Evolutionary conservation across 2,113 vertebrate species (phyloP).

Genomic region (Rhinopomastus cyanomelas): DNA sequence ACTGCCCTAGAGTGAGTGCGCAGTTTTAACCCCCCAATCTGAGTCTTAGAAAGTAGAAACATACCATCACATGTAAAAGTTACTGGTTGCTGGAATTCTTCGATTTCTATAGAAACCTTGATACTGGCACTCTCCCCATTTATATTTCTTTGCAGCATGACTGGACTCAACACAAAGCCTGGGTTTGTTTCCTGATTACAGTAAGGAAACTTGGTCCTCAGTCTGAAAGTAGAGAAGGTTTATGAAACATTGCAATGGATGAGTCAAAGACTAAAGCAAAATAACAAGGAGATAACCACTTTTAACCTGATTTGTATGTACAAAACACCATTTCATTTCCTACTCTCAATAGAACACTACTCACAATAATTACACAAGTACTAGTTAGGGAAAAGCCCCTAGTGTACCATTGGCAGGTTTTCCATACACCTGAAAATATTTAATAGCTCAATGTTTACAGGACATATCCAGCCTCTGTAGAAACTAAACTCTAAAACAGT

Average conservation of each 20-base stretch:
- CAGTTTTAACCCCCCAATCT: not conserved
- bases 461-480: not conserved
- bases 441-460: not conserved
- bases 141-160: conserved; percentile 84
- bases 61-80: conserved; percentile 98
- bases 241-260: conserved; percentile 9
- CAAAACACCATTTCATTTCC: not conserved
- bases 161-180: conserved; percentile 90
- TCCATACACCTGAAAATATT: not conserved
- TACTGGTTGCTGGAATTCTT: conserved; percentile 92
- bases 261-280: not conserved
- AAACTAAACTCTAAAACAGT: not conserved
- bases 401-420: not conserved
- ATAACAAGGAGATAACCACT: not conserved
- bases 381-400: not conserved
- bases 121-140: conserved; percentile 87
- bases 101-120: conserved; percentile 96
- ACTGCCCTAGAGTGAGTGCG: not conserved
- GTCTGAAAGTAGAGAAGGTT: conserved; percentile 73
- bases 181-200: conserved; percentile 82
- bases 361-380: not conserved
- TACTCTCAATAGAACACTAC: not conserved
- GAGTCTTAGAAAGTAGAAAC: not conserved
- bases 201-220: conserved; percentile 84
- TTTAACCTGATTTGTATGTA: not conserved